Base-by-base conservation (phyloP, 2,113 vertebrate species). In the Galeopterus variegatus region DNA sequence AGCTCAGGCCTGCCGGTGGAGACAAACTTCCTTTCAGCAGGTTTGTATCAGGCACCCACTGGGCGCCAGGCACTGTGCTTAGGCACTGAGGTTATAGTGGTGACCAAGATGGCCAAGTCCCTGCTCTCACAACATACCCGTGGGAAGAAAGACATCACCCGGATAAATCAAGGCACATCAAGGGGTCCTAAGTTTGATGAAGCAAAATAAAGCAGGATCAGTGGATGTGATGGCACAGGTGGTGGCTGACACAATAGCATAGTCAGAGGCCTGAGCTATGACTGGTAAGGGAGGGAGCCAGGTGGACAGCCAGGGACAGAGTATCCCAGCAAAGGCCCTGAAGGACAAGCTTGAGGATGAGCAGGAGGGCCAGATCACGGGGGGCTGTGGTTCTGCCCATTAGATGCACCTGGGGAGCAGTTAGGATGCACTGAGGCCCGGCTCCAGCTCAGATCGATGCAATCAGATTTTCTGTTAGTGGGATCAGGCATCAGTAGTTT, bases 321-420 rank as follows among this genome's bases (percentile, higher is more conserved):
- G 33, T 8, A 41, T n/a, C 31, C n/a, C 14, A 60, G 54, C 36
- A n/a, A 3, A 73, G 54, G 60, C 31, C 50, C 15, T 0, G 6
- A 82, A 50, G 50, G 83, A 9, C 8, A 0, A 4, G 3, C 12
- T 41, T 23, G 18, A 31, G 36, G n/a, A 50, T 14, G 21, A 52
- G n/a, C 50, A 5, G 67, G 73, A 36, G 9, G 18, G 18, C 56
- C 4, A 41, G 45, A 18, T 8, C 10, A 1, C 0, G 0, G 0
- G 4, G 54, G 28, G 36, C 3, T 1, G 52, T 5, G 21, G 33
- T 9, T 36, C 24, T 56, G 33, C 14, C 52, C 3, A 0, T 41
- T 6, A 11, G 50, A 1, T 17, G 64, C 24, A 12, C 11, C 19
- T 9, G 0, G 23, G 36, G 24, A 45, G 31, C 12, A 0, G 0